Percentiles rank a stretch among this genome's conserved stretches.
Evolutionary conservation across 1,140 invertebrate genomes (phyloP).

Genomic region (Globodera ellingtonae): DNA sequence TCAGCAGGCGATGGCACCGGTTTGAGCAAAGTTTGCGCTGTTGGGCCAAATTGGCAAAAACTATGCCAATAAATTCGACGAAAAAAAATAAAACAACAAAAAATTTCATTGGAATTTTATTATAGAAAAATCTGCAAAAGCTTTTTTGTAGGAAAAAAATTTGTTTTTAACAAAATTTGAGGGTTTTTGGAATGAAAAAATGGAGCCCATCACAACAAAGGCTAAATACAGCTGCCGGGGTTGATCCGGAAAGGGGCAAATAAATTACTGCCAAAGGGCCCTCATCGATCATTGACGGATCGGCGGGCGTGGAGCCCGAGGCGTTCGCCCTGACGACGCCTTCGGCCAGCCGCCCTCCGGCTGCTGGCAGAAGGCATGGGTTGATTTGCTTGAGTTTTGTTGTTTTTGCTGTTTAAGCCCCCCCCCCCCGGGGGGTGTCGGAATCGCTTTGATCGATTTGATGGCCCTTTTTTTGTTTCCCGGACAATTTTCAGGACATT

Average conservation of each 20-base stretch:
- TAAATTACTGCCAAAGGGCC: too few relatives aligned
- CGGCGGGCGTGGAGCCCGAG: not conserved
- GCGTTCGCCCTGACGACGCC: not conserved
- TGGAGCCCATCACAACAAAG: too few relatives aligned
- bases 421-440: too few relatives aligned
- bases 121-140: not conserved
- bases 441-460: too few relatives aligned
- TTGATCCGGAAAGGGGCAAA: too few relatives aligned
- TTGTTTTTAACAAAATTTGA: too few relatives aligned
- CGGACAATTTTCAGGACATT: not conserved
- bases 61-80: not conserved
- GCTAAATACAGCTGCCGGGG: too few relatives aligned
- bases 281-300: too few relatives aligned
- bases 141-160: too few relatives aligned
- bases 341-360: not conserved
- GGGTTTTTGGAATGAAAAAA: too few relatives aligned
- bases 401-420: not conserved
- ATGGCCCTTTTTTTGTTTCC: not conserved
- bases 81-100: not conserved
- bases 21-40: constrained; percentile 10
- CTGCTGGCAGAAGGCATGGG: not conserved
- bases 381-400: not conserved
- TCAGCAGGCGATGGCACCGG: constrained; percentile 18
- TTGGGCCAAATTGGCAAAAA: not conserved
- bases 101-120: not conserved